Percentiles rank a stretch among this genome's conserved stretches.
phyloP scores from a whole-genome alignment of 2,888 invertebrate genomes.

The Tetramorium bicarinatum region DNA sequence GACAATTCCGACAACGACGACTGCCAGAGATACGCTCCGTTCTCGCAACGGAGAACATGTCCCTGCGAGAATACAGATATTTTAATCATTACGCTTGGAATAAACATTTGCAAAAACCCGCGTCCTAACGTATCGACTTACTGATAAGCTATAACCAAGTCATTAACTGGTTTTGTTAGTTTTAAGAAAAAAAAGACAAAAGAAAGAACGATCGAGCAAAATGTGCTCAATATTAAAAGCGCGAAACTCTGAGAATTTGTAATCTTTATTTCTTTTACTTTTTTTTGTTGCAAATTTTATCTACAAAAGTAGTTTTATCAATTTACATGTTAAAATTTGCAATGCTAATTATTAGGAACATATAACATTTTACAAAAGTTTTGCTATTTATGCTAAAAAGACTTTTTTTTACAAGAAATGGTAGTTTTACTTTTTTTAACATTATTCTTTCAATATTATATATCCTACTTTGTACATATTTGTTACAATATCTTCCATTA shows the following conservation, averaged over 20 bases:
- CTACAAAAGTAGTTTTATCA: not conserved
- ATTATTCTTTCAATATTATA: not conserved
- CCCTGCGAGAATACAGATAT: not conserved
- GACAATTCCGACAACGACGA: slow-evolving; percentile 34
- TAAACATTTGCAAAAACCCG: not conserved
- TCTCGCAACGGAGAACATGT: not conserved
- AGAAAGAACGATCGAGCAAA: not conserved
- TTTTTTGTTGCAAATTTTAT: not conserved
- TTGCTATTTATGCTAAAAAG: not conserved
- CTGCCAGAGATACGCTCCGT: not conserved
- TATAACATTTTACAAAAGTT: not conserved
- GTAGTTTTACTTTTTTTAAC: not conserved
- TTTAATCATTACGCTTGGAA: not conserved
- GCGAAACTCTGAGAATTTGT: not conserved
- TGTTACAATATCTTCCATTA: not conserved
- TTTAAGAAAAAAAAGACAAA: not conserved
- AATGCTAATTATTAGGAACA: not conserved
- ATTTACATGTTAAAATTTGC: not conserved
- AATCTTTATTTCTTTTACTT: not conserved
- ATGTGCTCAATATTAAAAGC: not conserved
- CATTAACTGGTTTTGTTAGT: not conserved
- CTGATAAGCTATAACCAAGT: not conserved
- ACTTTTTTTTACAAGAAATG: not conserved
- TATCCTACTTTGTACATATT: not conserved
- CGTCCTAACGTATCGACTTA: not conserved